Evolutionary conservation across 2,113 vertebrate genomes (phyloP).

Genomic region (Ceyx margarethae): DNA sequence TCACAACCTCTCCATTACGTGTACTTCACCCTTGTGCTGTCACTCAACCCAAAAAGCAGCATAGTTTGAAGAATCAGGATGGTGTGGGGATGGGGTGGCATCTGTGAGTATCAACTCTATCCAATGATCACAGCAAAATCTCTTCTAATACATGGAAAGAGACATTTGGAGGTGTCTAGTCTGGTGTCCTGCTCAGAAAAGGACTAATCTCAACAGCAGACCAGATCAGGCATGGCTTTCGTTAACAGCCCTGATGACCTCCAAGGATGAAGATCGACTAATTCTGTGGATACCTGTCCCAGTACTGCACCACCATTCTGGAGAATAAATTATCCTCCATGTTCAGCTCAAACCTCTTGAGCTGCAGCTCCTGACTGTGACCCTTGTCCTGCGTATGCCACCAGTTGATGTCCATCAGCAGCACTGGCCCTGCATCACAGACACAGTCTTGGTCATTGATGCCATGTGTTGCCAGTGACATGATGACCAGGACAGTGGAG

Average conservation of each 20-base stretch:
- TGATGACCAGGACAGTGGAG: neutral
- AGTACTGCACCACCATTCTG: neutral
- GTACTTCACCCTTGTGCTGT: neutral
- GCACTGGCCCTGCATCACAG: neutral
- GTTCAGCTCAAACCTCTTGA: neutral
- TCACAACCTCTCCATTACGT: neutral
- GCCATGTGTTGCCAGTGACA: neutral
- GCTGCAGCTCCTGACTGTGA: neutral
- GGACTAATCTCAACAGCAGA: neutral
- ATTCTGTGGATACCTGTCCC: neutral
- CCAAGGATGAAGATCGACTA: neutral
- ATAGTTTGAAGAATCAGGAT: neutral
- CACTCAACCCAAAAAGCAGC: neutral
- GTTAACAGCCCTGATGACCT: neutral
- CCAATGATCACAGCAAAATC: neutral
- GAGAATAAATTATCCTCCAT: neutral
- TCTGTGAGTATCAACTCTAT: neutral
- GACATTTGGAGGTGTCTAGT: neutral
- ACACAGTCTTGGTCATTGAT: fast-evolving
- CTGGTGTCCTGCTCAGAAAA: neutral
- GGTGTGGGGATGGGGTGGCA: neutral
- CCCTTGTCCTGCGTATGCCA: neutral
- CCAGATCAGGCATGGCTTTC: neutral
- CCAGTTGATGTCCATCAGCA: fast-evolving
- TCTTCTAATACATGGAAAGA: neutral